Evolutionary conservation across 1,140 invertebrate species (phyloP).

Genomic region (Euwallacea fornicatus): DNA sequence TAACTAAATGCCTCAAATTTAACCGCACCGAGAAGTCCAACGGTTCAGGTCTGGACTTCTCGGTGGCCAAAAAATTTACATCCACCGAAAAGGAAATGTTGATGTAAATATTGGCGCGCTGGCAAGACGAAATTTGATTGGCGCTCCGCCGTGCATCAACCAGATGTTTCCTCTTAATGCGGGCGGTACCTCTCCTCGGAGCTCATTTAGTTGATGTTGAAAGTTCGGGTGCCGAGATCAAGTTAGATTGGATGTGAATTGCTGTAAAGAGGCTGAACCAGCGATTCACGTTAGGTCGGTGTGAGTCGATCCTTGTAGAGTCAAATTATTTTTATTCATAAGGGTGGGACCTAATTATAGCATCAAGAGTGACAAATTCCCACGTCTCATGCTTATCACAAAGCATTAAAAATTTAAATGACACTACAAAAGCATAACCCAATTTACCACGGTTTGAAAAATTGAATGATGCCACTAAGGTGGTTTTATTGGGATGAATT

Average conservation of each 20-base stretch:
- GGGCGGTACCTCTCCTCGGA: no score
- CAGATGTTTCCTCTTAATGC: no score
- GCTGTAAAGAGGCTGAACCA: slow-evolving; percentile 71
- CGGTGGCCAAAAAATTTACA: no score
- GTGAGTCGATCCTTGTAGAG: neutral
- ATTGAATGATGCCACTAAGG: slow-evolving; percentile 19
- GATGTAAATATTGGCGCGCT: no score
- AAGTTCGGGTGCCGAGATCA: no score
- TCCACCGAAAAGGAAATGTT: no score
- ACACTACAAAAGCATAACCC: slow-evolving; percentile 13
- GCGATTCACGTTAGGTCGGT: slow-evolving; percentile 65
- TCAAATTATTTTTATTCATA: neutral
- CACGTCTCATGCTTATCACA: slow-evolving; percentile 15
- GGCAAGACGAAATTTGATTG: no score
- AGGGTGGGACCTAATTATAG: neutral
- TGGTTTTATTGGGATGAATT: slow-evolving; percentile 16
- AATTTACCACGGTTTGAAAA: slow-evolving; percentile 26
- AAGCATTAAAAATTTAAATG: slow-evolving; percentile 19
- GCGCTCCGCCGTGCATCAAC: no score
- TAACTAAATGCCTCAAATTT: no score
- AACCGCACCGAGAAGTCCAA: no score
- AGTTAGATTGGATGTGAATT: slow-evolving; percentile 26
- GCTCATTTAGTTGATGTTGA: no score
- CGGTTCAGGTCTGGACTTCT: no score
- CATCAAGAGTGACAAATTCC: slow-evolving; percentile 23